These are phyloP conservation scores for Furnarius figulus DNA, from an alignment of 2,113 vertebrate species.

Conservation along the genomic window DNA sequence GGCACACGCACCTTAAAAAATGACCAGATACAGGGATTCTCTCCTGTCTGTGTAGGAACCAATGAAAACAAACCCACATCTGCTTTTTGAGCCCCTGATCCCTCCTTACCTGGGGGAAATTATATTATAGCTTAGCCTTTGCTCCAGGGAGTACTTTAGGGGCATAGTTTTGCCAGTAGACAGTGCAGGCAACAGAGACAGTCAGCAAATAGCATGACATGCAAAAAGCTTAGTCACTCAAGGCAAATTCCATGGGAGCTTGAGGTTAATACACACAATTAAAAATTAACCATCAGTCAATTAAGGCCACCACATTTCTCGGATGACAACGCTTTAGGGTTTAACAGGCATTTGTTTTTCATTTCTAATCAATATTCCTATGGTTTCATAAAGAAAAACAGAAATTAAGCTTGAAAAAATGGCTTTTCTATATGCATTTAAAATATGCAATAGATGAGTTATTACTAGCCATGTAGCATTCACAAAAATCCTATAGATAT, in stretches of 20 bases:
- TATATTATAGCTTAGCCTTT: background rate
- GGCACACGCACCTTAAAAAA: background rate
- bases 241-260: background rate
- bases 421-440: background rate
- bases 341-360: background rate
- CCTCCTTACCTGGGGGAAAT: background rate
- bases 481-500: background rate
- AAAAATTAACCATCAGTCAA: background rate
- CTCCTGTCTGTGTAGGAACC: background rate
- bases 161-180: background rate
- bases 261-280: background rate
- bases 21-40: background rate
- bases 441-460: background rate
- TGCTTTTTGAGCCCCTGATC: background rate
- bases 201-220: background rate
- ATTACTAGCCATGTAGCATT: background rate
- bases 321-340: background rate
- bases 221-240: background rate
- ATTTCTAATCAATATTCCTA: background rate
- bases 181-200: background rate
- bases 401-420: background rate
- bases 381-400: background rate
- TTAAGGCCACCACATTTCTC: background rate
- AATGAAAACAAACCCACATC: background rate
- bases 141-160: background rate